Percentiles rank a stretch among this genome's conserved stretches.
Conservation (phyloP, 2,888 invertebrate genomes). For the Tenthredo amoena region DNA sequence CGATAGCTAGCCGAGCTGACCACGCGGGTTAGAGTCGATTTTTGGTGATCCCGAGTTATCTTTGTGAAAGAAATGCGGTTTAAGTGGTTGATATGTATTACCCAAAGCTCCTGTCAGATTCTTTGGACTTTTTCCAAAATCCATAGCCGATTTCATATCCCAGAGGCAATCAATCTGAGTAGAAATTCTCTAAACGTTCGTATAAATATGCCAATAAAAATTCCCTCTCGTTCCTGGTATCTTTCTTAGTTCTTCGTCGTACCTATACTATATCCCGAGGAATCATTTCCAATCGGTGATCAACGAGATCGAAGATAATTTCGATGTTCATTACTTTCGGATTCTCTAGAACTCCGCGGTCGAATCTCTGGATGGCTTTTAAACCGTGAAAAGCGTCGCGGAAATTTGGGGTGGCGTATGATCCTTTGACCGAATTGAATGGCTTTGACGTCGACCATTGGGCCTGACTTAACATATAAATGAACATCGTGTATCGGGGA, state of each 20-base stretch:
- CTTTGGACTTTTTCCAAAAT: slow-evolving; percentile 42
- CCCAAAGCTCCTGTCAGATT: neutral
- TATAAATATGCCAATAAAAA: neutral
- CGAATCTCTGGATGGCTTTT: neutral
- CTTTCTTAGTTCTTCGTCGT: too few relatives aligned
- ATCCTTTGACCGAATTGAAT: slow-evolving; percentile 43
- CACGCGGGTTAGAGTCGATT: slow-evolving; percentile 3
- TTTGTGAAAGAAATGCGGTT: neutral
- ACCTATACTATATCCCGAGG: too few relatives aligned
- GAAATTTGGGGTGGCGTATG: neutral
- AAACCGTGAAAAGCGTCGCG: neutral
- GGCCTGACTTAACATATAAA: slow-evolving; percentile 46
- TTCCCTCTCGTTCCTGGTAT: neutral
- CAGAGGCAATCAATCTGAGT: neutral
- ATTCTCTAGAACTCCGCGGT: neutral
- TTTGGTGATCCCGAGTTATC: neutral
- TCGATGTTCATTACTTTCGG: neutral
- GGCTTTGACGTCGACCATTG: slow-evolving; percentile 39
- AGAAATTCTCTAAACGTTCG: slow-evolving; percentile 1
- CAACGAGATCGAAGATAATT: neutral
- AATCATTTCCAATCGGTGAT: neutral
- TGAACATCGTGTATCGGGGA: neutral
- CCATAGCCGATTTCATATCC: slow-evolving; percentile 12
- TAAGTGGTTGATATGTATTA: slow-evolving; percentile 36
- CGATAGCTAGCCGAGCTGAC: neutral